A percentile compares a stretch with the other conserved stretches of the same genome.
Evolutionary conservation across 2,888 invertebrate genomes (phyloP).

Genomic region (Eupithecia exiguata): DNA sequence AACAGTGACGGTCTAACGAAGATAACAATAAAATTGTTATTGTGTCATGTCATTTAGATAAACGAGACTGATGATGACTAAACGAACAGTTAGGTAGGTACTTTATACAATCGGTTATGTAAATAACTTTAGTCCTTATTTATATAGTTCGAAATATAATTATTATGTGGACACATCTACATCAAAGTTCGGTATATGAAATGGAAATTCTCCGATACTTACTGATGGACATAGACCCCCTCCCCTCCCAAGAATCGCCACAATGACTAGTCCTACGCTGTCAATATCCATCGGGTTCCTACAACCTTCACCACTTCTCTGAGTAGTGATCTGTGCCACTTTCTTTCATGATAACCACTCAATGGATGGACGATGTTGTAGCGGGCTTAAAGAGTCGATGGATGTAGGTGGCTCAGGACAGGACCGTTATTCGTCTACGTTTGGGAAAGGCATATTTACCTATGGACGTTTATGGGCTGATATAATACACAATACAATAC

Average conservation of each 20-base stretch:
- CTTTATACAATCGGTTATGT: background rate
- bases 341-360: too few relatives aligned
- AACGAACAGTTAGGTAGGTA: background rate
- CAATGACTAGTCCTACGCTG: background rate
- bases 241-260: background rate
- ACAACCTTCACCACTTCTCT: background rate
- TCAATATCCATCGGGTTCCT: background rate
- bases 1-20: background rate
- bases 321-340: too few relatives aligned
- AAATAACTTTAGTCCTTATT: background rate
- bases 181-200: background rate
- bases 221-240: background rate
- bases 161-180: background rate
- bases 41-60: constrained; percentile 5
- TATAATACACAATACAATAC: too few relatives aligned
- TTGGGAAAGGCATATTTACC: too few relatives aligned
- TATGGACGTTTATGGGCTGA: too few relatives aligned
- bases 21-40: background rate
- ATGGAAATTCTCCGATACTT: background rate
- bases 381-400: too few relatives aligned
- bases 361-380: too few relatives aligned
- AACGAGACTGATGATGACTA: background rate
- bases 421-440: too few relatives aligned
- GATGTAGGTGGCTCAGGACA: too few relatives aligned
- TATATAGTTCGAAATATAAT: background rate